A percentile compares a stretch with the other conserved stretches of the same genome.
These are phyloP conservation scores for Andrena fulva DNA, from an alignment of 2,888 invertebrate species.

Conservation along the genomic window DNA sequence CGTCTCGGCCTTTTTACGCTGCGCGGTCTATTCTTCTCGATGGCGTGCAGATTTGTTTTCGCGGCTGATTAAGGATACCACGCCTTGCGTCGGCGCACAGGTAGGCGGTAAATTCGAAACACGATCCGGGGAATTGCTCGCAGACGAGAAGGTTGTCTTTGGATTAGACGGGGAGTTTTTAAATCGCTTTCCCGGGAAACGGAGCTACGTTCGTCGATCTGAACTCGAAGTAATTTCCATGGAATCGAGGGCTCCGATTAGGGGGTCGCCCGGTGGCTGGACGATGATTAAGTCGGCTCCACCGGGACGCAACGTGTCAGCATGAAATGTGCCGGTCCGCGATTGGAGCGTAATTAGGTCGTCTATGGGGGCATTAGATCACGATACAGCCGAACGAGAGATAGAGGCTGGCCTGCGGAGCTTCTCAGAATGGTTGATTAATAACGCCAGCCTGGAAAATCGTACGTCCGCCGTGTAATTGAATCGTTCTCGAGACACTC, in stretches of 20 bases:
- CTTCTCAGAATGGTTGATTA: constrained; percentile 45
- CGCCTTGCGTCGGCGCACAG: background rate
- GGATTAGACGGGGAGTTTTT: background rate
- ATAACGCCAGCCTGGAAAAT: constrained; percentile 37
- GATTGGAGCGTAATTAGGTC: constrained; percentile 65
- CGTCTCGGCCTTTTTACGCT: constrained; percentile 16
- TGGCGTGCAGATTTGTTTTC: constrained; percentile 4
- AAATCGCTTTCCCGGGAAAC: background rate
- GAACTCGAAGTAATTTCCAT: background rate
- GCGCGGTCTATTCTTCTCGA: background rate
- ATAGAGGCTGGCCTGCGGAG: constrained; percentile 47
- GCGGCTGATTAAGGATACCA: background rate
- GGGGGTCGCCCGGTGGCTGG: constrained; percentile 22
- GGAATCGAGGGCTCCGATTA: constrained; percentile 28
- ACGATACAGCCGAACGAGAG: constrained; percentile 44
- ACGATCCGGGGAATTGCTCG: too few species aligned
- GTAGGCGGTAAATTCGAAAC: too few species aligned
- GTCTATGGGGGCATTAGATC: constrained; percentile 61
- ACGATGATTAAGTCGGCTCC: constrained; percentile 41
- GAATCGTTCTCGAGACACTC: constrained; percentile 26
- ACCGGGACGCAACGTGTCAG: constrained; percentile 43
- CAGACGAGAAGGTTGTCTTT: too few species aligned
- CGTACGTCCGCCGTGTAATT: constrained; percentile 19
- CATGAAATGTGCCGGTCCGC: constrained; percentile 61
- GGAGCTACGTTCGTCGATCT: background rate